These are phyloP conservation scores for Toxostoma redivivum DNA, from an alignment of 2,113 vertebrate genomes.

Conservation along the genomic window DNA sequence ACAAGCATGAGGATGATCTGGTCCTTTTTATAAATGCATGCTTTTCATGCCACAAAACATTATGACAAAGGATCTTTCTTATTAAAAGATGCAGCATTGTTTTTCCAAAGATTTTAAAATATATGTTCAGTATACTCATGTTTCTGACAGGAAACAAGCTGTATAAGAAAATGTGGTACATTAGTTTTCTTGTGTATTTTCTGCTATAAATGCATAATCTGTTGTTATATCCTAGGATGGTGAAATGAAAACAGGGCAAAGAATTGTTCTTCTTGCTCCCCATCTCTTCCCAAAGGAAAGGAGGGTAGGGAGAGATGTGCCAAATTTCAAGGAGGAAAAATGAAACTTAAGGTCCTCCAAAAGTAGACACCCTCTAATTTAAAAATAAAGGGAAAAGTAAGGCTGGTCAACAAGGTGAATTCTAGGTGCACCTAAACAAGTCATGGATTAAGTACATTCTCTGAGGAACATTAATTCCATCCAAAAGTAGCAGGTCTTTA, in stretches of 20 bases:
- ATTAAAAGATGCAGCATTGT: background rate
- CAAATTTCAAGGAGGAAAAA: background rate
- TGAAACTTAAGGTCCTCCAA: background rate
- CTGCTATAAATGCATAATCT: background rate
- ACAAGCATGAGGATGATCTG: background rate
- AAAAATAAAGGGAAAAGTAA: background rate
- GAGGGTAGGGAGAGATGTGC: background rate
- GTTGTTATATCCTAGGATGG: background rate
- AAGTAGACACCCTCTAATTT: background rate
- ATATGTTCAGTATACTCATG: background rate
- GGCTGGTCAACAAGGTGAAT: background rate
- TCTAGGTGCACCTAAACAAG: background rate
- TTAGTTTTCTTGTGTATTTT: background rate
- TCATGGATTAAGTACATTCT: background rate
- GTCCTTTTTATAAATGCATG: background rate
- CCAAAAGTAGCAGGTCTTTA: background rate
- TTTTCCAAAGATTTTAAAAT: background rate
- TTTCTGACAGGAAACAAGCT: background rate
- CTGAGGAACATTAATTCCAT: background rate
- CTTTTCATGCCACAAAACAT: background rate
- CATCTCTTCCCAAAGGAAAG: background rate
- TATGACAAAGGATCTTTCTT: background rate
- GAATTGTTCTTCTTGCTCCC: background rate
- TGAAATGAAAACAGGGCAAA: background rate
- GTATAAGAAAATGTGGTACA: background rate